These are phyloP conservation scores for zebrafish (Danio rerio) DNA, from an alignment of 2,113 vertebrate species.

Conservation along the genomic window DNA sequence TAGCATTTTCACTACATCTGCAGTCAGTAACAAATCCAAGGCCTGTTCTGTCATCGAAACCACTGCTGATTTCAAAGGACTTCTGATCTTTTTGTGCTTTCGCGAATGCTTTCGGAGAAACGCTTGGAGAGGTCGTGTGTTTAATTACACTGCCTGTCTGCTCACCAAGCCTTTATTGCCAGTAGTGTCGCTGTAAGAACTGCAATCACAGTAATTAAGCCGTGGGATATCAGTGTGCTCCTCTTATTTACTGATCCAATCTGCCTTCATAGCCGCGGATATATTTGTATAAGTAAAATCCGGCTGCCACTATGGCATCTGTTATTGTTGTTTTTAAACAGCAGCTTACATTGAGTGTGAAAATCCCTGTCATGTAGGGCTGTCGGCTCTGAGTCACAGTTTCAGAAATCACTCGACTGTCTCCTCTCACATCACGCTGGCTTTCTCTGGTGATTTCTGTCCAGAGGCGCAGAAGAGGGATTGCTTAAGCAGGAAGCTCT, in stretches of 20 bases:
- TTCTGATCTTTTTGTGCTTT: conserved; percentile 2
- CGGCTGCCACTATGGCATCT: neutral
- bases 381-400: neutral
- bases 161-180: conserved; percentile 47
- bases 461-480: conserved; percentile 48
- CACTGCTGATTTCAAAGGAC: neutral
- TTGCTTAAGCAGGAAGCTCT: conserved; percentile 45
- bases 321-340: neutral
- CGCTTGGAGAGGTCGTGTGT: conserved; percentile 21
- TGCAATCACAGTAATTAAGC: conserved; percentile 57
- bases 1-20: neutral
- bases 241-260: conserved; percentile 35
- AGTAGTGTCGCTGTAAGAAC: conserved; percentile 43
- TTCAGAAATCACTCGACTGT: neutral
- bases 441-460: conserved; percentile 45
- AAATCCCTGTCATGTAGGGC: neutral
- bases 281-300: neutral
- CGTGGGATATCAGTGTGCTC: conserved; percentile 42
- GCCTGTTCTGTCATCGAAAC: neutral
- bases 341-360: conserved; percentile 4
- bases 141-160: conserved; percentile 52
- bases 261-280: neutral
- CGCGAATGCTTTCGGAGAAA: neutral
- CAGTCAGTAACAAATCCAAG: neutral
- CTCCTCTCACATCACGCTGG: neutral